Evolutionary conservation across 2,113 vertebrate species (phyloP).

Genomic region (Daubentonia madagascariensis): DNA sequence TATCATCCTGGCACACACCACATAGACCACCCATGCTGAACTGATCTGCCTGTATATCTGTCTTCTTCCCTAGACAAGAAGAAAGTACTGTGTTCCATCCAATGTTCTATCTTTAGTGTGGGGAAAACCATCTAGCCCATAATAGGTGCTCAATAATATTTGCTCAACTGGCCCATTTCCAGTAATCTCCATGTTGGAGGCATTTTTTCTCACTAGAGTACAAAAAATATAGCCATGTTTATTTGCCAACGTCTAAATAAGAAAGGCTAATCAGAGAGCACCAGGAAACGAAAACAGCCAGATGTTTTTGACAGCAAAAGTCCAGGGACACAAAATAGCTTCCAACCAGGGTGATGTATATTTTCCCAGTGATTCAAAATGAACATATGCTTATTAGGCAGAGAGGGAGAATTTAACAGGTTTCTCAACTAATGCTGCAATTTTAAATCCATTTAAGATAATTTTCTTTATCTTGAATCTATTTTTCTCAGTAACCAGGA

Average conservation of each 20-base stretch:
- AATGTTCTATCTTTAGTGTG: neutral
- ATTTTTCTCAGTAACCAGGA: slow-evolving; percentile 83
- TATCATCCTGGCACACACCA: neutral
- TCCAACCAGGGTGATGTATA: slow-evolving; percentile 53
- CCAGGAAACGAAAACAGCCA: slow-evolving; percentile 55
- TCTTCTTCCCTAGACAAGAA: neutral
- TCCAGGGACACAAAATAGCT: slow-evolving; percentile 65
- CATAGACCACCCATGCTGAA: neutral
- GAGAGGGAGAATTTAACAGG: slow-evolving; percentile 73
- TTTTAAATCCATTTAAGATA: slow-evolving; percentile 85
- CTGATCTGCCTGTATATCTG: neutral
- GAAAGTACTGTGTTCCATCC: neutral
- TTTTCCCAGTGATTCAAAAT: slow-evolving; percentile 73
- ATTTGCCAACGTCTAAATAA: slow-evolving; percentile 66
- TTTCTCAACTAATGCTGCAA: slow-evolving; percentile 78
- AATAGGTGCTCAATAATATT: neutral
- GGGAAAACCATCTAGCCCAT: neutral
- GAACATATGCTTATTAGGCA: slow-evolving; percentile 79
- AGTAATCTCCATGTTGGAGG: neutral
- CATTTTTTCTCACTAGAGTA: neutral
- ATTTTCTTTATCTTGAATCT: slow-evolving; percentile 83
- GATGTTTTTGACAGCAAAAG: slow-evolving; percentile 60
- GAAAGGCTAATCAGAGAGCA: slow-evolving; percentile 64
- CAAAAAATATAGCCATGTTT: slow-evolving; percentile 15
- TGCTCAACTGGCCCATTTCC: neutral